Base-by-base conservation (phyloP, 2,797 vertebrate species). In the Acanthurus leucopareius region DNA sequence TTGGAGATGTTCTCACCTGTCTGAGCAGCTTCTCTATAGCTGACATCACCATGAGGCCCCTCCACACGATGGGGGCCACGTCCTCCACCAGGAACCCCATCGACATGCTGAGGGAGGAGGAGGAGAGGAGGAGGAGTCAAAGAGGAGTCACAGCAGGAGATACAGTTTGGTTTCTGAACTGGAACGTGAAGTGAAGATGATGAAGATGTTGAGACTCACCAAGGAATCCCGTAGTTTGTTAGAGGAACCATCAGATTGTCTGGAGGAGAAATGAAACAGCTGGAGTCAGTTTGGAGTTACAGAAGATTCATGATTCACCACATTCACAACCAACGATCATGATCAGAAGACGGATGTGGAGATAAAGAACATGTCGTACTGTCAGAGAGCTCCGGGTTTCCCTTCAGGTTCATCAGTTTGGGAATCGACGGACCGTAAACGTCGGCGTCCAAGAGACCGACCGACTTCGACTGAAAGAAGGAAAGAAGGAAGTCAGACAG, bases 1-100 rank as follows among this genome's bases (percentile, higher is more conserved):
- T 1, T 7, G 19, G 20, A 64, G 15, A 11, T 3, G 3, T 3
- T n/a, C 76, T 93, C 88, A 98, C 98, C 96, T 99, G 96, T 85
- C 97, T 95, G 86, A 99, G 92, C 40, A 99, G 89, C 58, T 95
- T 97, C 90, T 99, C 97, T 85, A 98, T 86, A 10, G 97, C 98
- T 65, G 97, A 99, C 98, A 99, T 99, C 59, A 99, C 98, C 98
- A 99, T 98, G 82, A 98, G 95, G 0, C 98, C 98, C 84, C 98
- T 93, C 98, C 98, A 99, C 53, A 99, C 96, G 79, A 99, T 91
- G 0, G 98, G 98, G 9, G 96, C 92, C 14, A 88, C 89, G 19
- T 99, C 98, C 80, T 97, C 97, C 91, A 99, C 92, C 86, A 99
- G 95, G 90, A 99, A 99, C 17, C 98, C 98, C 97, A 99, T 98